phyloP scores from a whole-genome alignment of 2,888 invertebrate genomes.

The Branchipolynoe longqiensis region DNA sequence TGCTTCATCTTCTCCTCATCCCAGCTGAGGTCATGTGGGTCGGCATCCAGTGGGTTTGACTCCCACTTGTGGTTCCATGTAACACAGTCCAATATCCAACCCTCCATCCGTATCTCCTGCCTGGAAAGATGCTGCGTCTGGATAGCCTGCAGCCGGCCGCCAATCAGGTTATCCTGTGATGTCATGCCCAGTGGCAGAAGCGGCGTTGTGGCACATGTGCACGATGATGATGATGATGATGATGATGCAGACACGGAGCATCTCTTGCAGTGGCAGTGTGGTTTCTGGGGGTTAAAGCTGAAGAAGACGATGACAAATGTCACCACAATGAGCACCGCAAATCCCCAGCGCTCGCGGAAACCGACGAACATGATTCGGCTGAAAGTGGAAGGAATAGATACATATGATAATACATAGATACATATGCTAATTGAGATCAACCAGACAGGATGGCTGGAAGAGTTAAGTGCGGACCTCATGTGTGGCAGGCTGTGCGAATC shows the following conservation, averaged over 20 bases:
- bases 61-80: conserved; percentile 65
- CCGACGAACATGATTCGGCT: conserved; percentile 54
- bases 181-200: not conserved
- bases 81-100: conserved; percentile 63
- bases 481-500: no score
- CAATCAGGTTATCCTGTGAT: conserved; percentile 25
- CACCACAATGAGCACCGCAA: conserved; percentile 41
- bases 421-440: no score
- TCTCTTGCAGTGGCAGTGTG: conserved; percentile 47
- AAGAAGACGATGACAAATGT: conserved; percentile 58
- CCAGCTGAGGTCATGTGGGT: conserved; percentile 56
- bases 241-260: conserved; percentile 2
- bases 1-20: conserved; percentile 49
- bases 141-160: conserved; percentile 2
- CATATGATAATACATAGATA: no score
- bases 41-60: conserved; percentile 39
- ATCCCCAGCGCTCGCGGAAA: conserved; percentile 50
- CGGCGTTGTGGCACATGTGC: conserved; percentile 18
- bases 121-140: conserved; percentile 1
- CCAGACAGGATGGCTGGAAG: no score
- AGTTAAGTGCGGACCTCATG: no score
- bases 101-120: conserved; percentile 55
- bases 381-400: no score
- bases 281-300: conserved; percentile 48
- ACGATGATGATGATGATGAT: not conserved